Conservation (phyloP, 2,888 invertebrate genomes). For the Ophioninae sp. region DNA sequence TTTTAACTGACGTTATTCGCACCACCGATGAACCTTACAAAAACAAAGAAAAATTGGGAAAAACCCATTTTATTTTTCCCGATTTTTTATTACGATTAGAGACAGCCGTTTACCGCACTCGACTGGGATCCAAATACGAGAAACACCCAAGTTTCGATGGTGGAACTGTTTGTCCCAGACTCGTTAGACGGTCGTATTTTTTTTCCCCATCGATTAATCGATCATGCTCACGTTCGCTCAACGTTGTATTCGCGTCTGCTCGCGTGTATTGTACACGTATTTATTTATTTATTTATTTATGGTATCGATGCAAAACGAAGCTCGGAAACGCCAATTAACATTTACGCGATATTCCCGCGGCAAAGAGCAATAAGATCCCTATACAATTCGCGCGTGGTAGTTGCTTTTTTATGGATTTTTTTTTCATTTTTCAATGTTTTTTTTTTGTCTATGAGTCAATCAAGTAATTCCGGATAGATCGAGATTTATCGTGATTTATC, state of each 20-base stretch:
- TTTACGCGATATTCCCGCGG: background rate
- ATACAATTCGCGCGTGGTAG: background rate
- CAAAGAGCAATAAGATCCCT: background rate
- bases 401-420: background rate
- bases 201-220: background rate
- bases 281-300: background rate
- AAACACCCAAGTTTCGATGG: background rate
- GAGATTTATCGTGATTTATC: background rate
- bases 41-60: background rate
- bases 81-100: too few relatives aligned
- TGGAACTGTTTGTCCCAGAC: conserved; percentile 18
- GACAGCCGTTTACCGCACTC: conserved; percentile 4
- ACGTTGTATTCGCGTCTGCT: background rate
- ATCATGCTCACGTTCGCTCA: background rate
- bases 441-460: background rate
- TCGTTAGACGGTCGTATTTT: conserved; percentile 18
- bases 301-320: background rate
- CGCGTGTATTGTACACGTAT: background rate
- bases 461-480: background rate
- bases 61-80: background rate
- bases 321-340: conserved; percentile 16
- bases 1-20: background rate
- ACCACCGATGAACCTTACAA: conserved; percentile 6
- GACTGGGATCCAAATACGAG: conserved; percentile 1
- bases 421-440: too few relatives aligned